phyloP scores from a whole-genome alignment of 1,140 invertebrate species.

The Drosophila punjabiensis region DNA sequence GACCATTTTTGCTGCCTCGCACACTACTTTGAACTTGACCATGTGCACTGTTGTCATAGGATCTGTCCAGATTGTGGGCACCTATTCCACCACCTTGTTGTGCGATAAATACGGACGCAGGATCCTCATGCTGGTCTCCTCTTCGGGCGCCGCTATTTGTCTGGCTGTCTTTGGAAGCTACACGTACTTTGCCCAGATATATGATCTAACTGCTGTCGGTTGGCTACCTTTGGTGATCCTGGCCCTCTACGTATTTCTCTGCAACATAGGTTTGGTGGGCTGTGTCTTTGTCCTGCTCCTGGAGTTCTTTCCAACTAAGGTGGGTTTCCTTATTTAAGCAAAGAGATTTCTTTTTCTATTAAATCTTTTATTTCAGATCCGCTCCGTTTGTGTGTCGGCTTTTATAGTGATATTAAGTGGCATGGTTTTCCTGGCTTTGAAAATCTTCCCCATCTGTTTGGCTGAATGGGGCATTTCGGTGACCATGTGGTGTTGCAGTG shows the following conservation, averaged over 20 bases:
- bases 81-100: conserved; percentile 54
- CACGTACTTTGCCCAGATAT: conserved; percentile 33
- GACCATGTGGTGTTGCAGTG: conserved; percentile 55
- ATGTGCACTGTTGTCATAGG: conserved; percentile 86
- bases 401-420: conserved; percentile 53
- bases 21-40: conserved; percentile 86
- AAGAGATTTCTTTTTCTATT: accelerated
- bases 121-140: conserved; percentile 57
- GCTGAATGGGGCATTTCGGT: conserved; percentile 47
- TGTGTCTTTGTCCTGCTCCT: conserved; percentile 69
- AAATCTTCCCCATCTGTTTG: conserved; percentile 71
- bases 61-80: conserved; percentile 85
- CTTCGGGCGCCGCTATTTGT: conserved; percentile 42
- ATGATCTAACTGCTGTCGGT: conserved; percentile 38
- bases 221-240: conserved; percentile 72
- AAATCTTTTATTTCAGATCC: conserved; percentile 49
- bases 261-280: conserved; percentile 69
- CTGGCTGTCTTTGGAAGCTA: conserved; percentile 45
- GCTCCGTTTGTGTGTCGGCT: conserved; percentile 48
- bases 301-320: conserved; percentile 71
- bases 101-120: conserved; percentile 65
- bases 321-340: neutral
- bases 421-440: conserved; percentile 56
- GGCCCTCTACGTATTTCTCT: conserved; percentile 59
- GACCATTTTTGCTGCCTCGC: conserved; percentile 88